Evolutionary conservation across 2,797 vertebrate genomes (phyloP), one percentile per base, ranked within the genome.

Genomic region (Enteromius paludinosus): DNA sequence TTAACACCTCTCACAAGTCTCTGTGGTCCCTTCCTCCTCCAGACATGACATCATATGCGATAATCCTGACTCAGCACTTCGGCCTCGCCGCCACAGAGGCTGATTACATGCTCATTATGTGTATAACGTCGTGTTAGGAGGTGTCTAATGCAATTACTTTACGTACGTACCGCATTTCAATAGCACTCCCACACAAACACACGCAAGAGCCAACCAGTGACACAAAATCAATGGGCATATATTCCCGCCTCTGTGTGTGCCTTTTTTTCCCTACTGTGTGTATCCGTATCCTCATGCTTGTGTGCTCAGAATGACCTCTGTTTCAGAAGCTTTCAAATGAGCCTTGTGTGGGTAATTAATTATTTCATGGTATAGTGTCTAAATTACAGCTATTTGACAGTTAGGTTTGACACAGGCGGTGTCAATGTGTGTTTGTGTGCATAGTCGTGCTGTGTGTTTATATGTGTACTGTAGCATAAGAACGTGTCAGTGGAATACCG

Each of bases 31-130:
- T 69, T 70, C 49, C 59, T 77, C 71, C 79, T 73, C 49, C 66
- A 74, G 73, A 86, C 81, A 79, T 83, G 85, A 86, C 75, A 81
- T 85, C 85, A 83, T 71, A 78, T n/a, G 54, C 23, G 38, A 45
- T 68, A 81, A 85, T 74, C 87, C 56, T 88, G 85, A 88, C 73
- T 86, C 87, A 88, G 85, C 85, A 79, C 41, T 78, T 75, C 30
- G 17, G 43, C 18, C 59, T 28, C 41, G 33, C 77, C 80, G 65
- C 76, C 78, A 74, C 59, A 23, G 66, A 59, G 61, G 33, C 80
- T 84, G 87, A 87, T 87, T 86, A 86, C 85, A 87, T 18, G 70
- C 85, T 88, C 81, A 80, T 88, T 88, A 88, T 86, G 83, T 83
- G 87, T 79, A 85, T 83, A 86, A 85, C 73, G 81, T 72, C 12